A percentile compares a stretch with the other conserved stretches of the same genome.
Evolutionary conservation across 1,140 invertebrate species (phyloP).

Genomic region (Mamestra configurata): DNA sequence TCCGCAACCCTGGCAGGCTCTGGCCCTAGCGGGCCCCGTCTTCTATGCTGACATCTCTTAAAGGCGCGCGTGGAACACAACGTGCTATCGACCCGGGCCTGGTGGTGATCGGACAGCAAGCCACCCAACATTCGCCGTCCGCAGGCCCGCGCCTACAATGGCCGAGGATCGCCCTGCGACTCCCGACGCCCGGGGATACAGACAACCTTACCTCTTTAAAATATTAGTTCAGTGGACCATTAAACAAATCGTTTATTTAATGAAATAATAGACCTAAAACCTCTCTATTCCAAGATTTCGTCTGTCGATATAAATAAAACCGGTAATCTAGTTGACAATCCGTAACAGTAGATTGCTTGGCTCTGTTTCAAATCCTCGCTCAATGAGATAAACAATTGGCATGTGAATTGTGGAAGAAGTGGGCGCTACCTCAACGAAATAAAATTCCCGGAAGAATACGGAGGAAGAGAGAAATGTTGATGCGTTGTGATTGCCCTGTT

Average conservation of each 20-base stretch:
- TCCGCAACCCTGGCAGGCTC: too few species aligned
- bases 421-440: slow-evolving; percentile 7
- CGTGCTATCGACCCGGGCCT: too few species aligned
- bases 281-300: not conserved
- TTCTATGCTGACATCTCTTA: too few species aligned
- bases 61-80: too few species aligned
- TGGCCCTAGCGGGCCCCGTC: too few species aligned
- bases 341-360: slow-evolving; percentile 7
- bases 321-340: not conserved
- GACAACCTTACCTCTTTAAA: too few species aligned
- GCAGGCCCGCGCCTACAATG: too few species aligned
- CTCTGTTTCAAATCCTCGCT: slow-evolving; percentile 19
- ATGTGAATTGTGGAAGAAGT: not conserved
- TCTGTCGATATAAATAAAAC: slow-evolving; percentile 1
- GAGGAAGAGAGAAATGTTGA: not conserved
- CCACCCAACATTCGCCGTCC: too few species aligned
- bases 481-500: not conserved
- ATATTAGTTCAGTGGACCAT: too few species aligned
- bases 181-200: too few species aligned
- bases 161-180: too few species aligned
- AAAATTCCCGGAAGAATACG: not conserved
- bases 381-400: slow-evolving; percentile 9
- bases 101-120: too few species aligned
- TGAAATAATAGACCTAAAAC: not conserved
- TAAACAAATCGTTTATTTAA: not conserved